Evolutionary conservation across 2,797 vertebrate species (phyloP), one percentile per base, ranked within the genome.

Genomic region (Pelochelys cantorii): DNA sequence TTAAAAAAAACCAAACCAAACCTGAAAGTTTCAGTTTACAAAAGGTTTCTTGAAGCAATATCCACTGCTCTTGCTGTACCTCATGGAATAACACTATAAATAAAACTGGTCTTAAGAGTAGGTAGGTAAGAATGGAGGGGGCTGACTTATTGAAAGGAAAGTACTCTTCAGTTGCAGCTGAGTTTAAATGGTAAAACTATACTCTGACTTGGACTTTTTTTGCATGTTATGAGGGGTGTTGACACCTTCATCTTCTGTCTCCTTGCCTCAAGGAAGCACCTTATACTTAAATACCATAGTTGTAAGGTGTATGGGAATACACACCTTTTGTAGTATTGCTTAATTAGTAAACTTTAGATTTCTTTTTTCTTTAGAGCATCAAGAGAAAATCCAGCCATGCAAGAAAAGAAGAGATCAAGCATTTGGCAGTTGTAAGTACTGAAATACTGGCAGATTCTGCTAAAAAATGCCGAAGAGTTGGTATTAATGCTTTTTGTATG

Each of bases 381-480:
- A 22, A 98, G 99, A 97, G 99, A 99, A 97, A 99, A 99, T 95
- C 99, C 99, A 93, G 95, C 98, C 93, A 98, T 99, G 97, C 98
- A 98, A 62, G 99, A 99, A 97, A 99, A 99, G 98, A 99, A 99
- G 98, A 99, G 99, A 94, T 99, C 99, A 94, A 99, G 99, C 97
- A 99, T 99, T 96, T 99, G 99, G 99, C 99, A 99, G 94, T 99
- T 99, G 99, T 99, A 98, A 99, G 99, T 98, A 93, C 37, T 79
- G 62, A 91, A 94, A 78, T n/a, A 53, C 62, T 83, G 25, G 52
- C 14, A 2, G 18, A 90, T 81, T 11, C 65, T 88, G 42, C 34
- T 18, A 3, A 54, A 83, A 89, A 53, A 79, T 93, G 81, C 84
- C 59, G 90, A 92, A 74, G 89, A 94, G 87, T 97, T 95, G 93